A percentile compares a stretch with the other conserved stretches of the same genome.
phyloP scores from a whole-genome alignment of 2,113 vertebrate species.

The Globicephala melas region DNA sequence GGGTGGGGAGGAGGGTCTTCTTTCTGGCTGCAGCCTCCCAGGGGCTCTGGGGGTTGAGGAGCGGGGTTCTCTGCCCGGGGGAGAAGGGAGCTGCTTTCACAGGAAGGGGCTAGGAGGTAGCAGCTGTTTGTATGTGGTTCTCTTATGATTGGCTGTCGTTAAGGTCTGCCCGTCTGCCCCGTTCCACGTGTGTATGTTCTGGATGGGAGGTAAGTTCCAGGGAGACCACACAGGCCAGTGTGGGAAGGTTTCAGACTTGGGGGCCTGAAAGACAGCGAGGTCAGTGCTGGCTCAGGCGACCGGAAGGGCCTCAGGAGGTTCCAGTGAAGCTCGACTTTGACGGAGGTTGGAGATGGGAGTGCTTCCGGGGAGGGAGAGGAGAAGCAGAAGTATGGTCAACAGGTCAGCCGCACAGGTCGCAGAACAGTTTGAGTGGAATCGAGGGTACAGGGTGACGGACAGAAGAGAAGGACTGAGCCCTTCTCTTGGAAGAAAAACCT shows the following conservation, averaged over 20 bases:
- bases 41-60: neutral
- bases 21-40: neutral
- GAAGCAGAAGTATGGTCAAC: too few relatives aligned
- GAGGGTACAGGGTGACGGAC: neutral
- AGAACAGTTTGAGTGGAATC: neutral
- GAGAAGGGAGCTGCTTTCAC: neutral
- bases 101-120: neutral
- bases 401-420: too few relatives aligned
- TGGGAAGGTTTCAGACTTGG: neutral
- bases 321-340: neutral
- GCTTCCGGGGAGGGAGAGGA: too few relatives aligned
- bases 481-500: accelerated
- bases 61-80: neutral
- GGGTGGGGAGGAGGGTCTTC: neutral
- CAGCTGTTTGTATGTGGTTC: neutral
- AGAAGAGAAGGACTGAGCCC: neutral
- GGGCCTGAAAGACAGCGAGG: neutral
- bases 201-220: neutral
- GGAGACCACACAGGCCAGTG: neutral
- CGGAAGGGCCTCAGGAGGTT: neutral
- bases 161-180: neutral
- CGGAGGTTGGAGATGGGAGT: neutral
- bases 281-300: neutral
- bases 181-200: neutral
- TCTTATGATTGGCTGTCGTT: neutral